Evolutionary conservation across 2,888 invertebrate species (phyloP).

Genomic region (Dioctria linearis): DNA sequence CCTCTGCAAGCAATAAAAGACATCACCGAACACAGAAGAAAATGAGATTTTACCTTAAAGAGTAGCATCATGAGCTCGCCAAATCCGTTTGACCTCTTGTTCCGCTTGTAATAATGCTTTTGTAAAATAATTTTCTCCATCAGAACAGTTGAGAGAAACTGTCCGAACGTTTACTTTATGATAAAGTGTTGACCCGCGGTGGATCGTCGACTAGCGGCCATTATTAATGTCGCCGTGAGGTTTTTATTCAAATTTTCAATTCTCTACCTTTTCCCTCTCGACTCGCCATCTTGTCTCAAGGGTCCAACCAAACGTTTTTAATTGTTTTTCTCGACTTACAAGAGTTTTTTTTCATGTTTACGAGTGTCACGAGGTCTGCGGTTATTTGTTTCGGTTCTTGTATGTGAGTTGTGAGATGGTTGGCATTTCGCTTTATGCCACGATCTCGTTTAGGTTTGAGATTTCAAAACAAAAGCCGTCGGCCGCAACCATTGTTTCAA

Average conservation of each 20-base stretch:
- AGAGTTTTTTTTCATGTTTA: conserved; percentile 42
- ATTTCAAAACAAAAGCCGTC: conserved; percentile 42
- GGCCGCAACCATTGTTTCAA: conserved; percentile 29
- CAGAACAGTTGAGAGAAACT: not conserved
- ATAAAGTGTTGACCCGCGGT: conserved; percentile 17
- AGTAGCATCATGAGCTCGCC: conserved; percentile 43
- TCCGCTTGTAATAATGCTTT: conserved; percentile 20
- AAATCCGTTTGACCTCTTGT: conserved; percentile 36
- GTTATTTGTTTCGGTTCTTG: conserved; percentile 33
- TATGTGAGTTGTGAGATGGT: not conserved
- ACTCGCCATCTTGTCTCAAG: not conserved
- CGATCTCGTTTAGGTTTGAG: not conserved
- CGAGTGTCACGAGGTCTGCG: conserved; percentile 45
- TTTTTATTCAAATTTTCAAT: not conserved
- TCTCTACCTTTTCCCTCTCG: not conserved
- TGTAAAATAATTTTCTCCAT: conserved; percentile 24
- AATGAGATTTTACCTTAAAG: conserved; percentile 40
- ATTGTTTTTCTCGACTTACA: conserved; percentile 39
- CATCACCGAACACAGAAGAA: conserved; percentile 21
- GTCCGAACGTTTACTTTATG: not conserved
- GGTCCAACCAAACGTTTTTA: conserved; percentile 19
- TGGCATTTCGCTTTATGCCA: conserved; percentile 1
- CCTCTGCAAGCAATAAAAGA: conserved; percentile 34
- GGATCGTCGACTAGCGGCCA: conserved; percentile 2
- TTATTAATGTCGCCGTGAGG: not conserved